A percentile compares a stretch with the other conserved stretches of the same genome.
Conservation (phyloP, 1,140 invertebrate genomes). For the Vollenhovia emeryi region DNA sequence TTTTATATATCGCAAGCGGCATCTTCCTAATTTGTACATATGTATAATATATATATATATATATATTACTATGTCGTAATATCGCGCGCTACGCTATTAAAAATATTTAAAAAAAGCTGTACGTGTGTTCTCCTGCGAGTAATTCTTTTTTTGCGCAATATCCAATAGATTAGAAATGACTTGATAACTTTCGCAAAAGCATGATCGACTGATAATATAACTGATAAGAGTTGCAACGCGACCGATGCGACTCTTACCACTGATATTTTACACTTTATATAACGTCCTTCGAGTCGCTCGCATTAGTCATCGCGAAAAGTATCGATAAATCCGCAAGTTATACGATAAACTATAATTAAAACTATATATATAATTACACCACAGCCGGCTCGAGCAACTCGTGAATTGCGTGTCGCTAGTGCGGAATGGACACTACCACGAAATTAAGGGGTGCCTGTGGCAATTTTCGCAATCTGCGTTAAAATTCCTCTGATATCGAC, state of each 20-base stretch:
- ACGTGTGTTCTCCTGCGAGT: not conserved
- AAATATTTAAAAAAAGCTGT: conserved; percentile 36
- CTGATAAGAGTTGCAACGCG: not conserved
- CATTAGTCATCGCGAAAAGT: not conserved
- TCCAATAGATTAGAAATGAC: conserved; percentile 23
- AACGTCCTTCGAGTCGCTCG: conserved; percentile 5
- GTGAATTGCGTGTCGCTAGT: not conserved
- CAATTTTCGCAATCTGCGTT: conserved; percentile 10
- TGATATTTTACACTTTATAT: not conserved
- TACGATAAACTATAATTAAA: conserved; percentile 41
- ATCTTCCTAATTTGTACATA: conserved; percentile 63
- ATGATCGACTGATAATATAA: not conserved
- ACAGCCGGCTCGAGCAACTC: conserved; percentile 46
- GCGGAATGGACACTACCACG: not conserved
- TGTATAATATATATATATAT: too few relatives aligned
- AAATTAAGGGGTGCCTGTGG: conserved; percentile 10
- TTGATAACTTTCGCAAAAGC: not conserved
- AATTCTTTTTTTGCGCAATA: conserved; percentile 17
- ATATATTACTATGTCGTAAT: conserved; percentile 38
- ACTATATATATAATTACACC: conserved; percentile 44
- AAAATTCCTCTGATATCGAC: conserved; percentile 58
- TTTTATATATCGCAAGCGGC: conserved; percentile 14
- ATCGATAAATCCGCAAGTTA: not conserved
- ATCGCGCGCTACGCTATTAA: conserved; percentile 19
- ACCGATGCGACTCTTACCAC: not conserved